These are phyloP conservation scores for Sitophilus oryzae DNA, from an alignment of 1,140 invertebrate species.

Conservation along the genomic window DNA sequence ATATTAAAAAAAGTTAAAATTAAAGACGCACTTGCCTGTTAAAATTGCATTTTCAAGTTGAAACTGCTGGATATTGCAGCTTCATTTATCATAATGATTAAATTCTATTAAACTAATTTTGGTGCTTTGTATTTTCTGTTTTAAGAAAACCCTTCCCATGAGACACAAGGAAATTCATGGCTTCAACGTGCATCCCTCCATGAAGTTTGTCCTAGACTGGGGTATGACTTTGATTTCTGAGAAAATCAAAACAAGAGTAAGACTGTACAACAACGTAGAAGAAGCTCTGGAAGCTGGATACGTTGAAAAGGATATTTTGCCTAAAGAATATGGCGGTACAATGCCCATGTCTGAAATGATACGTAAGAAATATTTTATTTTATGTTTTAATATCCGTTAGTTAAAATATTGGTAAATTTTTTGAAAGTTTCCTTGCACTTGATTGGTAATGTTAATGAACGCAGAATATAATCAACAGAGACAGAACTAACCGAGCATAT, in stretches of 20 bases:
- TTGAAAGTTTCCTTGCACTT: too few relatives aligned
- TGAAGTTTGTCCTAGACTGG: constrained; percentile 75
- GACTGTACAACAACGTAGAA: constrained; percentile 59
- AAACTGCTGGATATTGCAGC: too few relatives aligned
- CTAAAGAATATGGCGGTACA: constrained; percentile 73
- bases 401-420: too few relatives aligned
- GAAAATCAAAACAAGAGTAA: constrained; percentile 71
- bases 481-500: too few relatives aligned
- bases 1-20: too few relatives aligned
- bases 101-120: too few relatives aligned
- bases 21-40: not conserved
- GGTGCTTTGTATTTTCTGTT: not conserved
- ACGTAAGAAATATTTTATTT: too few relatives aligned
- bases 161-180: constrained; percentile 78
- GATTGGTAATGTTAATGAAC: too few relatives aligned
- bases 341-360: constrained; percentile 82
- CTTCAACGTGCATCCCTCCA: constrained; percentile 66
- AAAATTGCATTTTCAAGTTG: constrained; percentile 2
- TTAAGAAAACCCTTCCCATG: constrained; percentile 73
- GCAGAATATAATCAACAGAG: too few relatives aligned
- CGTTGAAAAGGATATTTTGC: constrained; percentile 63
- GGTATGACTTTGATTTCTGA: constrained; percentile 74
- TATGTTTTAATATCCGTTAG: too few relatives aligned
- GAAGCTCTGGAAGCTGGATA: constrained; percentile 48
- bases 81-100: too few relatives aligned